These are phyloP conservation scores for Calyptommatus sinebrachiatus DNA, from an alignment of 2,113 vertebrate species.

Conservation along the genomic window DNA sequence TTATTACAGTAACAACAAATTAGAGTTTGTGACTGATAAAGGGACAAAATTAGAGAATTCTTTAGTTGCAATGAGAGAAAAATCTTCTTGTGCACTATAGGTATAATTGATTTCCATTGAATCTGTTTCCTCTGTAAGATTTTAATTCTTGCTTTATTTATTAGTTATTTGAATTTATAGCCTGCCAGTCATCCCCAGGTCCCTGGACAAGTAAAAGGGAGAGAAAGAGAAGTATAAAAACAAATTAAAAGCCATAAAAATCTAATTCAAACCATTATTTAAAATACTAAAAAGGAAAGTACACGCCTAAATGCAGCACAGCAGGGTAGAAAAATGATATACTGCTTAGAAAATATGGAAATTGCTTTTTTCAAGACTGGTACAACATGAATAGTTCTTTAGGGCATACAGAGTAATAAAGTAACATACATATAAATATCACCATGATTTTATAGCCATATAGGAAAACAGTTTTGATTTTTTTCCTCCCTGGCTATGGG, in stretches of 20 bases:
- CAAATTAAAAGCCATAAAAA: too few relatives aligned
- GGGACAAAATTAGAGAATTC: neutral
- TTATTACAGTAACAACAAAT: neutral
- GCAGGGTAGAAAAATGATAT: too few relatives aligned
- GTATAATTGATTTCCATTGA: neutral
- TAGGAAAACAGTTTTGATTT: neutral
- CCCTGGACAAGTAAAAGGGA: too few relatives aligned
- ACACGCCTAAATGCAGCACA: too few relatives aligned
- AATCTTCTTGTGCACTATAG: neutral
- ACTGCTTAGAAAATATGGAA: neutral
- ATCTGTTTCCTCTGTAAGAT: neutral
- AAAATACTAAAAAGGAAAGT: too few relatives aligned
- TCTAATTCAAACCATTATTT: too few relatives aligned
- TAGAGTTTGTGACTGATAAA: neutral
- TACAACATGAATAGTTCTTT: neutral
- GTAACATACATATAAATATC: neutral
- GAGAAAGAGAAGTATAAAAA: too few relatives aligned
- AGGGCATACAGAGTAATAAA: neutral
- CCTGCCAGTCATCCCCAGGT: too few relatives aligned
- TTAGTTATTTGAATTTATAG: too few relatives aligned
- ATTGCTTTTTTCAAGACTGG: neutral
- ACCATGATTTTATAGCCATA: neutral
- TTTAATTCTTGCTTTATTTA: neutral
- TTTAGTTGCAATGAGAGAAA: neutral
- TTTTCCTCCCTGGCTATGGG: neutral